A percentile compares a stretch with the other conserved stretches of the same genome.
Conservation (phyloP, 1,140 invertebrate species). For the Gonioctena quinquepunctata region DNA sequence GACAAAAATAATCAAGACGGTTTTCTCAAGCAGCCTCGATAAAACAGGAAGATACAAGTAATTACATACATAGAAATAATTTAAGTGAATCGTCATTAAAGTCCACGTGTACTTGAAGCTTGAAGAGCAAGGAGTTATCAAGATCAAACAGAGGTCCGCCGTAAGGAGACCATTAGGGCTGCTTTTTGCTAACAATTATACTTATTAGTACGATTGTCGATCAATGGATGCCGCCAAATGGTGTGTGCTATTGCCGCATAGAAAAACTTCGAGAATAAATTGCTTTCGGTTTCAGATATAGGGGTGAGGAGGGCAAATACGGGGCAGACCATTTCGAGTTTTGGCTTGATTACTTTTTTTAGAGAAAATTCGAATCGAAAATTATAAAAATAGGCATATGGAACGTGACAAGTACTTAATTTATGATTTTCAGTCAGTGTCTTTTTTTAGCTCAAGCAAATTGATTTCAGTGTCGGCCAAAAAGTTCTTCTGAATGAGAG, state of each 20-base stretch:
- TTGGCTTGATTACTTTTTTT: no score
- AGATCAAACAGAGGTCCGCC: neutral
- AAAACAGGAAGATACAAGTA: neutral
- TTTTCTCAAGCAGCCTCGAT: neutral
- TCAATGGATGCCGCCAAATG: neutral
- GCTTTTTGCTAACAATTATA: slow-evolving; percentile 26
- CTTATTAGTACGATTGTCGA: slow-evolving; percentile 13
- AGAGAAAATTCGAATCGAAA: no score
- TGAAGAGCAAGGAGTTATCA: slow-evolving; percentile 5
- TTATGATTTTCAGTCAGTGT: no score
- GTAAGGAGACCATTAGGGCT: slow-evolving; percentile 2
- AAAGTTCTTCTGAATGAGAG: no score
- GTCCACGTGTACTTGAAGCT: neutral
- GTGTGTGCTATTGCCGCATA: neutral
- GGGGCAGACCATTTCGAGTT: no score
- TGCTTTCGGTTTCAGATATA: no score
- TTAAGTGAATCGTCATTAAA: slow-evolving; percentile 3
- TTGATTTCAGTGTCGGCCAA: no score
- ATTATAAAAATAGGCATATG: no score
- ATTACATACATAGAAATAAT: neutral
- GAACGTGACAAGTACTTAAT: no score
- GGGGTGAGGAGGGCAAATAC: no score
- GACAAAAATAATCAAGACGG: neutral
- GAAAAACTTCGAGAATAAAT: no score
- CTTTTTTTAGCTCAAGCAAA: no score